Conservation (phyloP, 2,113 vertebrate species). For the Aphyosemion australe region DNA sequence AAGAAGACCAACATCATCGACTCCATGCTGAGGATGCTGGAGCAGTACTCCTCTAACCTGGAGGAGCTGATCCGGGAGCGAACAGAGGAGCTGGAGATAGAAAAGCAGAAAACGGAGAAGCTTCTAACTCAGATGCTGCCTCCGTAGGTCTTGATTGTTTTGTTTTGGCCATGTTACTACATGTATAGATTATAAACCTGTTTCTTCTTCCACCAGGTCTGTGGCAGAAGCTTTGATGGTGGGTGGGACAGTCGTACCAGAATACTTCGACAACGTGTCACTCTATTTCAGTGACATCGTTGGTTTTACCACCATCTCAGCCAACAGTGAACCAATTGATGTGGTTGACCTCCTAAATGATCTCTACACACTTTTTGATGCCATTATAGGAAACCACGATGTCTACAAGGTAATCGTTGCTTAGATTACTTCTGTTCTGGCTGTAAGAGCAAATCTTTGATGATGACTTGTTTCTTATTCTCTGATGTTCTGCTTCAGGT, state of each 20-base stretch:
- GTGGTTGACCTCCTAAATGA: slow-evolving; percentile 86
- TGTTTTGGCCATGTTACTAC: too few species aligned
- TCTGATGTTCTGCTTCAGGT: slow-evolving; percentile 59
- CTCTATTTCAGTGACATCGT: slow-evolving; percentile 86
- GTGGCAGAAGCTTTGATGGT: slow-evolving; percentile 80
- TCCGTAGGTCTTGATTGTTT: slow-evolving; percentile 62
- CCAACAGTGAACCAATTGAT: slow-evolving; percentile 84
- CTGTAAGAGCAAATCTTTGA: background rate
- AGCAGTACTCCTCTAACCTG: slow-evolving; percentile 84
- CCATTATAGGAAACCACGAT: slow-evolving; percentile 82
- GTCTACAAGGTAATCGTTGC: slow-evolving; percentile 79
- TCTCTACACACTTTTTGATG: slow-evolving; percentile 84
- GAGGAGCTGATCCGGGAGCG: slow-evolving; percentile 84
- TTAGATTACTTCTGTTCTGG: background rate
- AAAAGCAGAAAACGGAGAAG: slow-evolving; percentile 85
- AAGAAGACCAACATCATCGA: slow-evolving; percentile 74
- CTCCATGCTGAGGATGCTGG: slow-evolving; percentile 75
- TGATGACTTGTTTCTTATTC: background rate
- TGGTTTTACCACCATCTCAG: slow-evolving; percentile 84
- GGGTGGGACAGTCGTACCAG: slow-evolving; percentile 77
- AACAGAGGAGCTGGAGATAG: slow-evolving; percentile 83
- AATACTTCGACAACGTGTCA: slow-evolving; percentile 80
- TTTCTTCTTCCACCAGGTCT: slow-evolving; percentile 59
- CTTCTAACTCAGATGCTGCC: slow-evolving; percentile 84
- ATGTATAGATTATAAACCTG: background rate